These are phyloP conservation scores for Oreochromis aureus DNA, from an alignment of 2,113 vertebrate genomes.

Conservation along the genomic window DNA sequence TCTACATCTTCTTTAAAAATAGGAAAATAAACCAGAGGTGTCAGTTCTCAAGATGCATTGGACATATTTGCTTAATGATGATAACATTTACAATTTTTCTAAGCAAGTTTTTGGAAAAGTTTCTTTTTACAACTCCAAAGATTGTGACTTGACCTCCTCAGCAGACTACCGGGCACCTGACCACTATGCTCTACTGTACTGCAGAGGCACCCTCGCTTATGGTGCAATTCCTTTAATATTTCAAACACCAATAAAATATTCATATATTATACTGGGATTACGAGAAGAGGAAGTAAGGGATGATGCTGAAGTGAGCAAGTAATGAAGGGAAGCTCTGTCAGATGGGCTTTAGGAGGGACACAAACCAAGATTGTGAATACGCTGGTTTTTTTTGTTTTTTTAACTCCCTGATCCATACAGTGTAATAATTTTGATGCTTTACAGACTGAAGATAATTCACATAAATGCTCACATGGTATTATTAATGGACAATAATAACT, in stretches of 20 bases:
- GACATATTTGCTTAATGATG: not conserved
- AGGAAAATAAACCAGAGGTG: not conserved
- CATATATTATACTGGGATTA: constrained; percentile 86
- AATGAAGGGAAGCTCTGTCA: not conserved
- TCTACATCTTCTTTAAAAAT: not conserved
- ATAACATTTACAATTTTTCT: not conserved
- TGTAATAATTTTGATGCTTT: not conserved
- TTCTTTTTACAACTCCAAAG: not conserved
- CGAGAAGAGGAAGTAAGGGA: constrained; percentile 77
- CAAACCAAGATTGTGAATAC: not conserved
- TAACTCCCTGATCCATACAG: not conserved
- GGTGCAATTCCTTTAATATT: constrained; percentile 86
- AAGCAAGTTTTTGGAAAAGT: not conserved
- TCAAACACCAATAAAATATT: constrained; percentile 91
- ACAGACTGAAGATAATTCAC: not conserved
- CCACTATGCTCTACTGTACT: constrained; percentile 65
- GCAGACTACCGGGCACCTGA: constrained; percentile 2
- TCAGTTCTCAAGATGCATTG: not conserved
- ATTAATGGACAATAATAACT: not conserved
- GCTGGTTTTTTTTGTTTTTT: not conserved
- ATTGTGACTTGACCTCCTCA: not conserved
- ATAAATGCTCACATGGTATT: not conserved
- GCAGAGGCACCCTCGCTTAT: constrained; percentile 76
- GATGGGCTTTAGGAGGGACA: not conserved
- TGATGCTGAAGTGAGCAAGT: constrained; percentile 48